Evolutionary conservation across 2,113 vertebrate species (phyloP).

Genomic region (zebrafish (Danio rerio)): DNA sequence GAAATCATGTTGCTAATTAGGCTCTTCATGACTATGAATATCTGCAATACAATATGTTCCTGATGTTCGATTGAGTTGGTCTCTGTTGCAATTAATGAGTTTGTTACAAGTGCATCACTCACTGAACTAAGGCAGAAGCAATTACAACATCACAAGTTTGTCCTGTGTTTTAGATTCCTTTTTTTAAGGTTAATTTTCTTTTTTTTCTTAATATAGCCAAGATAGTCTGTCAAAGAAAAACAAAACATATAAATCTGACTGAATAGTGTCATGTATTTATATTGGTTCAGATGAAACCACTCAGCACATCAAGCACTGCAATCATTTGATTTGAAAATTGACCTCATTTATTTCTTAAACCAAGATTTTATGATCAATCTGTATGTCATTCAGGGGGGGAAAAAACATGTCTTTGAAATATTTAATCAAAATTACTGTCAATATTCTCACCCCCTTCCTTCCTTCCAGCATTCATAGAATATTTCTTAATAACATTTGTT

Average conservation of each 20-base stretch:
- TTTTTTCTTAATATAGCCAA: neutral
- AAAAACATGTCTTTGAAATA: neutral
- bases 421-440: neutral
- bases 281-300: neutral
- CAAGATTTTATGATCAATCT: neutral
- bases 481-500: too few relatives aligned
- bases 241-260: neutral
- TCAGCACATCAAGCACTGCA: neutral
- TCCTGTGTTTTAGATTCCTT: neutral
- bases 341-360: neutral
- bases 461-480: neutral
- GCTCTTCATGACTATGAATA: conserved; percentile 46
- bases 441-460: neutral
- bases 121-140: conserved; percentile 3
- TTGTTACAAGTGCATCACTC: neutral
- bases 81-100: neutral
- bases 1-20: conserved; percentile 43
- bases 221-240: neutral
- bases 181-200: neutral
- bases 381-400: neutral
- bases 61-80: neutral
- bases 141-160: neutral
- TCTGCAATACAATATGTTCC: conserved; percentile 5
- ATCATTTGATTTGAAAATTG: neutral
- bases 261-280: neutral